Base-by-base conservation (phyloP, 92 coral and sea anemone species). In the Scolanthus callimorphus region DNA sequence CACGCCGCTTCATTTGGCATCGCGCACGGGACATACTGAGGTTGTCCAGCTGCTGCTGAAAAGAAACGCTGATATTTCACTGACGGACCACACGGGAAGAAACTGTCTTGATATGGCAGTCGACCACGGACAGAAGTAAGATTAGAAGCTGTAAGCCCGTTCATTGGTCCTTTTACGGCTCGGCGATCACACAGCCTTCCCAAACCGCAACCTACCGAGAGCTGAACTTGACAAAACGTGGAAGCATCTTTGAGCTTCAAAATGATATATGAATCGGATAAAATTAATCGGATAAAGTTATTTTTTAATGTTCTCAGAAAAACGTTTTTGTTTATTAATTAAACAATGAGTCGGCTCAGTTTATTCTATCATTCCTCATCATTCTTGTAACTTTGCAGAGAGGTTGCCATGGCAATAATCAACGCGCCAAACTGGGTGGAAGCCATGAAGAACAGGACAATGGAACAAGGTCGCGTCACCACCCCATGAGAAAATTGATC, bases 21-120 rank as follows among this genome's bases (percentile, higher is more conserved):
- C 98, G 12, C 80, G 62, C 23, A 72, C 68, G 29, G 98, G 98
- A 12, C 96, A 92, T 26, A 60, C 82, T 17, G 96, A 77, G 0
- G 76, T 92, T 64, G 82, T 92, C 2, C 49, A 77, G 28, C 62
- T 92, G 41, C 69, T 92, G 25, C 39, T 89, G 69, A 53, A 79
- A 3, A 73, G 82, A 41, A 76, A 76, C 23, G 98, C 98, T 2
- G 82, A 84, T 48, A 88, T 92, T 47, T 46, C 92, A 11, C 63
- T 84, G 6, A 53, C 83, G 13, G 98, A 92, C 70, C 75, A 76
- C 71, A 78, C 73, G 0, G 98, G 96, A 43, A 69, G 98, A 48
- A 92, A 92, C 78, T 90, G 96, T 25, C 83, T 92, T 20, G 98
- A 92, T 49, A 52, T 92, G 81, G 96, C 96, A 6, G 45, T 84